A percentile compares a stretch with the other conserved stretches of the same genome.
Conservation (phyloP, 23 tunicate genomes). For the Halocynthia roretzi region DNA sequence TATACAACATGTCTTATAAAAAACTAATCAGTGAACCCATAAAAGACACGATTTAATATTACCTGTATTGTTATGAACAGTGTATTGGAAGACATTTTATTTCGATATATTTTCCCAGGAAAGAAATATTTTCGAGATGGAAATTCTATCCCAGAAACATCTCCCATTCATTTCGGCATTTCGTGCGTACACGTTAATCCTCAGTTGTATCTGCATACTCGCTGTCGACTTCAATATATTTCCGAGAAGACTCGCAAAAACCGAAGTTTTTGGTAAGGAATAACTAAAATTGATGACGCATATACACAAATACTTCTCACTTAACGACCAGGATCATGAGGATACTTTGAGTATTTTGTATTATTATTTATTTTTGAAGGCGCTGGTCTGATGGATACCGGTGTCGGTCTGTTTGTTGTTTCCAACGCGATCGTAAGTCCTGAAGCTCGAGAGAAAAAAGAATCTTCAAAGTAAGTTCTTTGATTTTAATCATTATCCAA, state of each 20-base stretch:
- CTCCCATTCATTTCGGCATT: conserved; percentile 50
- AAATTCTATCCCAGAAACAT: conserved; percentile 7
- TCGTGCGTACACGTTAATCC: conserved; percentile 33
- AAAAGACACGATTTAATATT: too few species aligned
- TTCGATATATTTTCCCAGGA: too few species aligned
- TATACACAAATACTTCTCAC: too few species aligned
- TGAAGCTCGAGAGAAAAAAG: conserved; percentile 47
- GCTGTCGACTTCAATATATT: conserved; percentile 90
- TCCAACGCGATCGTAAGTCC: conserved; percentile 65
- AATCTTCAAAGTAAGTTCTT: background rate
- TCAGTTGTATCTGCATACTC: conserved; percentile 57
- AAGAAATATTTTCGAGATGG: background rate
- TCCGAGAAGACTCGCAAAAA: conserved; percentile 82
- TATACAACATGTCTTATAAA: too few species aligned
- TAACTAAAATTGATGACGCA: too few species aligned
- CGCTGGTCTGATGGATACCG: conserved; percentile 67
- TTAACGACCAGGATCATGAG: too few species aligned
- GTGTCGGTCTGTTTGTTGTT: conserved; percentile 64
- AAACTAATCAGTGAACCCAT: too few species aligned
- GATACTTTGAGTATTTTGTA: too few species aligned
- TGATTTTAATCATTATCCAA: background rate
- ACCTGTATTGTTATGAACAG: too few species aligned
- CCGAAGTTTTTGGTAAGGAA: conserved; percentile 56
- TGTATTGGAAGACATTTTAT: too few species aligned
- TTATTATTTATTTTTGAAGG: too few species aligned